Base-by-base conservation (phyloP, 2,888 invertebrate species). In the Sminthurinus aureus region DNA sequence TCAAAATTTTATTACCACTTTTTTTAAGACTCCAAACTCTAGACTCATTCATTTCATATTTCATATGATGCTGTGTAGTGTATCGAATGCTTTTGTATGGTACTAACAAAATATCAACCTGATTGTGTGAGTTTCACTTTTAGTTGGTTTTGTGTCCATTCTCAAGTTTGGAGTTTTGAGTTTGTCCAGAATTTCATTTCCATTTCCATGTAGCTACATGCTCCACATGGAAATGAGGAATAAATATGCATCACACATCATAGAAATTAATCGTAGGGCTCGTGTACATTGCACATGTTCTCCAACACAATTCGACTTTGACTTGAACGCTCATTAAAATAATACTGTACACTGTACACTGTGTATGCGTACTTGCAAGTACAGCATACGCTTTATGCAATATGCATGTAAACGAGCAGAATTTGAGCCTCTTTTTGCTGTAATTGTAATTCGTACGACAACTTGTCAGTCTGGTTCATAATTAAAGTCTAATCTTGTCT, bases 391-490 rank as follows among this genome's bases (percentile, higher is more conserved):
- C 38, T 38, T 6, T 4, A 38, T 38, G 38, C 38, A 4, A 38
- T 38, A 6, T 38, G 6, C 38, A 38, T 38, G 38, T 38, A 38
- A 38, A 38, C 38, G 6, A 38, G 38, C 3, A 38, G 38, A 38
- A 6, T 38, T 38, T 38, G 38, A 38, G 38, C 38, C 38, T 38
- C 38, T 38, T 38, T 38, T 38, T 38, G 38, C 38, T 38, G 38
- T 6, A 38, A 38, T 38, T 38, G 1, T 38, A 38, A 38, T 38
- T 38, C 38, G 38, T 38, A 58, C 58, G 13, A 69, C 73, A 73
- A 71, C 71, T 84, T 84, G 84, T 84, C 78, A 81, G 69, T 77
- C 78, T 76, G 73, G 83, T 58, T 84, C 84, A 81, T 84, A 84
- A 84, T 76, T 84, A 84, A 84, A 81, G 51, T 9, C 77, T 84